Evolutionary conservation across 2,113 vertebrate genomes (phyloP).

Genomic region (Bubo bubo): DNA sequence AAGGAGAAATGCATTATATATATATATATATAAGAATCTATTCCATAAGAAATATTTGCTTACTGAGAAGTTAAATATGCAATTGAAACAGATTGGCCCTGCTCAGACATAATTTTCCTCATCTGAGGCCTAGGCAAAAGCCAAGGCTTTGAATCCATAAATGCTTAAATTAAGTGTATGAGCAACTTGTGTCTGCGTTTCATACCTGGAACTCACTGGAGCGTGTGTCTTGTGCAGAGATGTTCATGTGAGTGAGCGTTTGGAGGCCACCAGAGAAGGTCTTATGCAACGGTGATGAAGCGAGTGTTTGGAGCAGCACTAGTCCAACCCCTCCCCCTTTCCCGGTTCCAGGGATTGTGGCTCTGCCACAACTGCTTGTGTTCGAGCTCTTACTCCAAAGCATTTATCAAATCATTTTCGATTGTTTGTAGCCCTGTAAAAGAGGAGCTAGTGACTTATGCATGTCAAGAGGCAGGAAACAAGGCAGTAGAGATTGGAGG

Average conservation of each 20-base stretch:
- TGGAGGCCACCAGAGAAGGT: not conserved
- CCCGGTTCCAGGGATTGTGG: not conserved
- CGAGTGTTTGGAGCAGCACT: fast-evolving
- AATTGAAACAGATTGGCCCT: not conserved
- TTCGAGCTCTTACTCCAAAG: not conserved
- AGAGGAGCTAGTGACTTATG: not conserved
- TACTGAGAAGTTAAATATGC: not conserved
- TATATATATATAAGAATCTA: not conserved
- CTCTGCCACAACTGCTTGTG: not conserved
- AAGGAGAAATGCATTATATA: not conserved
- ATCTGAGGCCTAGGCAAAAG: not conserved
- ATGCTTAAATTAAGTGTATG: not conserved
- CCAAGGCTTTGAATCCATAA: not conserved
- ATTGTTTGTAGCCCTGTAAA: not conserved
- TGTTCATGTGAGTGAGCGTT: fast-evolving
- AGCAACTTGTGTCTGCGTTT: not conserved
- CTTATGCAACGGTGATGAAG: fast-evolving
- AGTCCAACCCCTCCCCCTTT: not conserved
- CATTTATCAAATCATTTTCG: fast-evolving
- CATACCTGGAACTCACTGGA: fast-evolving
- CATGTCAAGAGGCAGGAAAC: not conserved
- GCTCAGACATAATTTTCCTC: not conserved
- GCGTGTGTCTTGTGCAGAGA: not conserved
- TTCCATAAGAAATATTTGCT: not conserved
- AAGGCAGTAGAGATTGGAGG: not conserved